phyloP scores from a whole-genome alignment of 2,113 vertebrate species.

The Gymnarchus niloticus region DNA sequence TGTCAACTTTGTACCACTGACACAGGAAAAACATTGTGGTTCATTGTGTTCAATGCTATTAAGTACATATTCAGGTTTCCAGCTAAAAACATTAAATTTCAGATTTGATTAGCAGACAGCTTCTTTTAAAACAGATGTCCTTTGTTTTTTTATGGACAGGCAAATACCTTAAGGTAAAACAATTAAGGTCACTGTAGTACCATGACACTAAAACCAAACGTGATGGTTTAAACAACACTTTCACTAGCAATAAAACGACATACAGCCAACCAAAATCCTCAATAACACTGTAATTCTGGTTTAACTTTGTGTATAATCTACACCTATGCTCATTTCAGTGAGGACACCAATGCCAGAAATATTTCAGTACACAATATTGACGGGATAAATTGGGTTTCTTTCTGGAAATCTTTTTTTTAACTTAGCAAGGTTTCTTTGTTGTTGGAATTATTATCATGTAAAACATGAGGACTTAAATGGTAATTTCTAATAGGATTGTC shows the following conservation, averaged over 20 bases:
- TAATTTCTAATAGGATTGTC: not conserved
- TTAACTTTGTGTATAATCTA: not conserved
- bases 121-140: not conserved
- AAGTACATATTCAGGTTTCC: not conserved
- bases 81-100: not conserved
- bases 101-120: constrained; percentile 6
- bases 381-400: not conserved
- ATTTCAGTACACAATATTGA: not conserved
- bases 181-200: constrained; percentile 1
- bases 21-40: not conserved
- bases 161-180: not conserved
- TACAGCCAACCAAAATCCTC: not conserved
- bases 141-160: not conserved
- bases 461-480: not conserved
- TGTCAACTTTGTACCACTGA: not conserved
- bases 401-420: not conserved
- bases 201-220: not conserved
- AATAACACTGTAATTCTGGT: not conserved
- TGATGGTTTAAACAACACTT: not conserved
- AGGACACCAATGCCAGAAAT: not conserved
- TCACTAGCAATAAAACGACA: not conserved
- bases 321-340: not conserved
- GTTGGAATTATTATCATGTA: not conserved
- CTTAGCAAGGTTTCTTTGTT: not conserved
- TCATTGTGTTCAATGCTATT: not conserved